Percentiles rank a stretch among this genome's conserved stretches.
These are phyloP conservation scores for Eledona agricola DNA, from an alignment of 2,888 invertebrate species.

Conservation along the genomic window DNA sequence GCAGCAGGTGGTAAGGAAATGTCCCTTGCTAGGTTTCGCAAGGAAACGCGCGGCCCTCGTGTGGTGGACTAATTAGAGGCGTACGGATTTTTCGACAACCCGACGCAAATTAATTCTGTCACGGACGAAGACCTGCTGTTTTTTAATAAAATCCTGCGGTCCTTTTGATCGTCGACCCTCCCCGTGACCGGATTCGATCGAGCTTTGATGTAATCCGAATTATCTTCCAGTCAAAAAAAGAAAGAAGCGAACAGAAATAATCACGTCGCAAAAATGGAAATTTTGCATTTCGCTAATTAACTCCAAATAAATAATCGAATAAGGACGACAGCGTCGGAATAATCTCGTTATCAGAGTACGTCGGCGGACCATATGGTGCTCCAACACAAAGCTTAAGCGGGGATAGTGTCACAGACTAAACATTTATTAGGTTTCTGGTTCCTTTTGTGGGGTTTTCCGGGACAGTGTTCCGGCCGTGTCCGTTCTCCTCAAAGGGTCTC, in stretches of 20 bases:
- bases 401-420: conserved; percentile 32
- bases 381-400: conserved; percentile 22
- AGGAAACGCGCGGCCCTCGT: conserved; percentile 2
- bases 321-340: conserved; percentile 8
- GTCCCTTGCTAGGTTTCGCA: too few relatives aligned
- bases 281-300: conserved; percentile 29
- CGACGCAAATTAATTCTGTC: conserved; percentile 7
- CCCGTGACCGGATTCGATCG: conserved; percentile 2
- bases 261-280: too few relatives aligned
- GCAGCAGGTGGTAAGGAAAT: conserved; percentile 42
- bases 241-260: too few relatives aligned
- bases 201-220: conserved; percentile 1
- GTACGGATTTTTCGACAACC: neutral
- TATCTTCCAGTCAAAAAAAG: neutral
- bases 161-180: conserved; percentile 3
- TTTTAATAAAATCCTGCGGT: conserved; percentile 2
- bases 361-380: conserved; percentile 21
- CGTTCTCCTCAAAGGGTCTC: conserved; percentile 27
- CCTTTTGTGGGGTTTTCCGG: conserved; percentile 31
- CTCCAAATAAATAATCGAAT: conserved; percentile 15
- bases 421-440: conserved; percentile 36
- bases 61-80: neutral
- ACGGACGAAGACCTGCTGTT: neutral
- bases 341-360: conserved; percentile 32
- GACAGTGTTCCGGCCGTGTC: conserved; percentile 9